phyloP scores from a whole-genome alignment of 2,113 vertebrate species.

The Gulo gulo region DNA sequence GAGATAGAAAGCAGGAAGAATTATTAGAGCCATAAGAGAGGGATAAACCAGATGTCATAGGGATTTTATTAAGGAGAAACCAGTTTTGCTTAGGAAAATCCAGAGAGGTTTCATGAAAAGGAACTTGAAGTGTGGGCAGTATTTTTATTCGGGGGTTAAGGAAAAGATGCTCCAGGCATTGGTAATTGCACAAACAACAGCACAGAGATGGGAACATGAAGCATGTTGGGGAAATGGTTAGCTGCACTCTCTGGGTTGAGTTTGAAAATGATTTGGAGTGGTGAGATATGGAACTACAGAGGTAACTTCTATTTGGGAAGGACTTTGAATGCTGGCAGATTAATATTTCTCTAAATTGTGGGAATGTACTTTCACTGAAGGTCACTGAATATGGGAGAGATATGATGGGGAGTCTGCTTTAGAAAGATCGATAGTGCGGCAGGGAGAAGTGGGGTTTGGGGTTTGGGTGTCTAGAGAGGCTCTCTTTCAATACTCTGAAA shows the following conservation, averaged over 20 bases:
- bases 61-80: neutral
- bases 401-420: neutral
- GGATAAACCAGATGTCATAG: neutral
- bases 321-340: neutral
- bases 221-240: neutral
- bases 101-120: neutral
- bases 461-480: neutral
- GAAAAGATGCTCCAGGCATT: neutral
- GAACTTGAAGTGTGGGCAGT: neutral
- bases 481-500: neutral
- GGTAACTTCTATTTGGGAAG: neutral
- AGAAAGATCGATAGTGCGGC: neutral
- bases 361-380: neutral
- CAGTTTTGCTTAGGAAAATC: neutral
- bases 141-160: neutral
- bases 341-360: neutral
- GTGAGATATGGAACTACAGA: neutral
- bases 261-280: neutral
- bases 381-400: neutral
- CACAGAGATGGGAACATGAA: neutral
- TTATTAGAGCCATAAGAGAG: neutral
- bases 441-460: neutral
- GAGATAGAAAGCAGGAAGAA: neutral
- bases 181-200: neutral
- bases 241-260: neutral